phyloP scores from a whole-genome alignment of 2,113 vertebrate species.

The Atlantisia rogersi region DNA sequence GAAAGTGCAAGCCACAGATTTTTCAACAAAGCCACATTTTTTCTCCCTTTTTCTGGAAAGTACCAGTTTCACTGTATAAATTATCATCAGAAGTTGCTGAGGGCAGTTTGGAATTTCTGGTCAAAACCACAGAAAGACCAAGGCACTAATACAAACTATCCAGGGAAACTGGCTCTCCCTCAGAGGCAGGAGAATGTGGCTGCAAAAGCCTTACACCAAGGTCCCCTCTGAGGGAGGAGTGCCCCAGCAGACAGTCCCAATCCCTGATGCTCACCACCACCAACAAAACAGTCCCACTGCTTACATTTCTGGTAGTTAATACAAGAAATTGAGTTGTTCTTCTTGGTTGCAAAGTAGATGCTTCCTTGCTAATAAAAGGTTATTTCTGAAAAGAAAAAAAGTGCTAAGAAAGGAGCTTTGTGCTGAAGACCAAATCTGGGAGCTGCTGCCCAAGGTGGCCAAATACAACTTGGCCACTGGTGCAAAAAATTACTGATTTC shows the following conservation, averaged over 20 bases:
- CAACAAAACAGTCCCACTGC: fast-evolving
- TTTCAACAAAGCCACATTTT: not conserved
- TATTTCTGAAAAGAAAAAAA: not conserved
- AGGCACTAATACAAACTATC: not conserved
- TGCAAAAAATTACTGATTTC: not conserved
- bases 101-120: not conserved
- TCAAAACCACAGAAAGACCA: not conserved
- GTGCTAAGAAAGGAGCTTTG: not conserved
- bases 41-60: not conserved
- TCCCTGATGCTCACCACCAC: not conserved
- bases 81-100: not conserved
- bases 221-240: not conserved
- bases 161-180: not conserved
- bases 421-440: not conserved
- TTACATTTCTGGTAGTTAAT: not conserved
- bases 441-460: not conserved
- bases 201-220: not conserved
- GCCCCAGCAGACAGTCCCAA: not conserved
- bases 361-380: not conserved
- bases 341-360: not conserved
- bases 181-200: not conserved
- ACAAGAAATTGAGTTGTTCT: not conserved
- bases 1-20: not conserved
- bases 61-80: not conserved
- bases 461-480: not conserved